Evolutionary conservation across 2,888 invertebrate species (phyloP), one percentile per base, ranked within the genome.

Genomic region (Tetanocera ferruginea): DNA sequence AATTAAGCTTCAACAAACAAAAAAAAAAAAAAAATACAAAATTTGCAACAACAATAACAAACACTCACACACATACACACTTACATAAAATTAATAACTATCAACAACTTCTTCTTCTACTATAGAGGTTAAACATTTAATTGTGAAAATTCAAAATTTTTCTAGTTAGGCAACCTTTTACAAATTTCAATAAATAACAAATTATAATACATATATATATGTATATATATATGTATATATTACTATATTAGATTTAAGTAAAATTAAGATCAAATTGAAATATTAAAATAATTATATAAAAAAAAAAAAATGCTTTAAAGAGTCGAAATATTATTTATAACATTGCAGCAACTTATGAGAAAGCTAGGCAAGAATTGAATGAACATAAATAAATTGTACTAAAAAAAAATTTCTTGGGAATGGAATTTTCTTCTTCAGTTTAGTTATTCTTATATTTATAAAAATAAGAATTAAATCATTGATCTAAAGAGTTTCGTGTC

Each of bases 131-230:
- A 34, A n/a, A 34, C 25, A 66, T 5, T 17, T 14, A 31, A n/a
- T 34, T 66, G 17, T 66, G 14, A 66, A 66, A 66, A n/a, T 6
- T 8, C 14, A 66, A n/a, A 55, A 23, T 55, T 55, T 66, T 66
- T 66, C 66, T 66, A 66, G 66, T 37, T 66, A 66, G 66, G 66
- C 17, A n/a, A 66, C 66, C 34, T 66, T 66, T 66, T 66, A 66
- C 37, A 66, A 34, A 66, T 66, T n/a, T 66, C 37, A 23, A 34
- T n/a, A 60, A 60, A 23, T 60, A 60, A 60, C 1, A 23, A 60
- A 9, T 60, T 25, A 6, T 37, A 37, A 37, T 6, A 37, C 8
- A 37, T 37, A 37, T 6, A 37, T 8, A 31, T 37, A 37, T 37
- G 8, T 37, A 37, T 37, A 37, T 8, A 37, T n/a, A n/a, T n/a